Evolutionary conservation across 1,140 invertebrate species (phyloP), one percentile per base, ranked within the genome.

Genomic region (Mesaphorura yosii): DNA sequence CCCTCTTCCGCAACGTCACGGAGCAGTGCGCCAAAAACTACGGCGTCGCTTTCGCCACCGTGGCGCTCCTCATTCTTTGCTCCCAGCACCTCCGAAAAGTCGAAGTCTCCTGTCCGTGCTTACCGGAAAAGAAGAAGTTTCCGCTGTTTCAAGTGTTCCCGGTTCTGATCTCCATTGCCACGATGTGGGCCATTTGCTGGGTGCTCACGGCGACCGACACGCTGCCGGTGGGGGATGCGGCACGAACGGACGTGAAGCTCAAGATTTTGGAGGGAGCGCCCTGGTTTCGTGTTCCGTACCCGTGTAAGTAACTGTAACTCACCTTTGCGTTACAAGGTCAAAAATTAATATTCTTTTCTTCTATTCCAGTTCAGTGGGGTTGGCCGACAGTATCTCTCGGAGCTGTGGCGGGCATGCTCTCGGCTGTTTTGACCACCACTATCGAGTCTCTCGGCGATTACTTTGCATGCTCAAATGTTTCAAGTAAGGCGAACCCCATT

Each of bases 391-490:
- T 87, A 0, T 81, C 74, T 39, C 68, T 80, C 14, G 78, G 78
- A 1, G 82, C 82, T 1, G 83, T 86, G 5, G 68, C 89, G 17
- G 86, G 85, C 0, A 86, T 91, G 79, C 59, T 90, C 38, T 84
- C 84, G 4, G 88, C 84, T 0, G 82, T 88, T 2, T 64, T 91
- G 3, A 82, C 86, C 0, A 88, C 86, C 40, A 83, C 84, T 0
- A 80, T 90, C 3, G 87, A 91, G 68, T 88, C 85, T 1, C 78
- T 90, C 44, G 88, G 86, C 61, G 88, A 91, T 68, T 90, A 91
- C 69, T 85, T 84, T 28, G 87, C 86, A 6, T 85, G 84, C 2
- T 84, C 87, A 0, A 76, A 80, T 66, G 81, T 89, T 76, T 80
- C 83, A 48, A 78, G 80, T 81, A 66, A 67, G 71, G n/a, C n/a